Base-by-base conservation (phyloP, 2,113 vertebrate genomes). In the Desmodus rotundus region DNA sequence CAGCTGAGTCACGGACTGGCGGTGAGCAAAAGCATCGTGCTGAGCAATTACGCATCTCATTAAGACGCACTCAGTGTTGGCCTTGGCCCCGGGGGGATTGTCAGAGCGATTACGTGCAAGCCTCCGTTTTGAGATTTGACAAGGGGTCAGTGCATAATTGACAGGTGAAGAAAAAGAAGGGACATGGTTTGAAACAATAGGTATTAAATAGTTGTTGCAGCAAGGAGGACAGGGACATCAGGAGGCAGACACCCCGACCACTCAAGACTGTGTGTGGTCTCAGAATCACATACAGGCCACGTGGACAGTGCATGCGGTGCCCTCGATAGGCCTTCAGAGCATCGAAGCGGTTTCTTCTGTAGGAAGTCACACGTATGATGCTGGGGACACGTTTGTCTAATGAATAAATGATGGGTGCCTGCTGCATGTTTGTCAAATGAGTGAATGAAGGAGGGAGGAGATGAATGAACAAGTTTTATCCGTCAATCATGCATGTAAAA, bases 41-140 rank as follows among this genome's bases (percentile, higher is more conserved):
- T 16, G 81, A 5, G 0, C 31, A 38, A 45, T 72, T 89, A 74
- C 28, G 87, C 50, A 61, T 83, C 95, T 96, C 89, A 78, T 94
- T 50, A 26, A 74, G 95, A 94, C 72, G 93, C 80, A 15, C 80
- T 73, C 56, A 0, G 22, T 22, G 63, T 87, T 19, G 5, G 80
- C 43, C 41, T 45, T 0, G 4, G 67, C 2, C 1, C 43, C 36
- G 36, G 28, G 65, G 61, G 77, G 84, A 90, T 76, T 74, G 12
- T 82, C 93, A 38, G 92, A 91, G 74, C 68, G n/a, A 87, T 95
- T 93, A 87, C 10, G 63, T 63, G 61, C 87, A 89, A 38, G 58
- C 96, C 85, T 97, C 85, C 33, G 7, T 38, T 73, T 38, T 33
- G 91, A 80, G 83, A 47, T 38, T 67, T 68, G 54, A 70, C 94